Percentiles rank a stretch among this genome's conserved stretches.
Conservation (phyloP, 2,888 invertebrate species). For the Marasmarcha lunaedactyla region DNA sequence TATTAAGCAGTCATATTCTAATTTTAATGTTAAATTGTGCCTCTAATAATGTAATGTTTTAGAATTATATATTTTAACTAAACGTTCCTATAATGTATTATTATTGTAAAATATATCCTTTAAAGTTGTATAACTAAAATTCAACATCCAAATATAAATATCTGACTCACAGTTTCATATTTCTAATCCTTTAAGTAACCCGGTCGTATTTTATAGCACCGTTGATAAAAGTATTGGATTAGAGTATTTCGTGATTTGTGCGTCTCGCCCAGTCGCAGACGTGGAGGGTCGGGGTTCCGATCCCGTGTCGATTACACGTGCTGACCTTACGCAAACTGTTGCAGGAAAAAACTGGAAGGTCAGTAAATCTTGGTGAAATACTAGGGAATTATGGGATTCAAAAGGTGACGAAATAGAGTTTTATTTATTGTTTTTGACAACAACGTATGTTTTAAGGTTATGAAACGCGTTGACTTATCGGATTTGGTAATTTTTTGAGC, state of each 20-base stretch:
- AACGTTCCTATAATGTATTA: no score
- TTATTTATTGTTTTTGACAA: not conserved
- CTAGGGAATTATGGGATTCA: not conserved
- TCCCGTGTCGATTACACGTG: constrained; percentile 51
- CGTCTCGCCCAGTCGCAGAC: constrained; percentile 30
- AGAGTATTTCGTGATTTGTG: constrained; percentile 44
- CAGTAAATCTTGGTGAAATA: constrained; percentile 1
- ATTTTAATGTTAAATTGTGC: no score
- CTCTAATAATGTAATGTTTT: no score
- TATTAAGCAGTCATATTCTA: no score
- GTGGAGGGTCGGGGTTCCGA: constrained; percentile 25
- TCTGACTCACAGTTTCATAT: not conserved
- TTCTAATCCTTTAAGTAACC: not conserved
- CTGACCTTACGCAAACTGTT: constrained; percentile 24
- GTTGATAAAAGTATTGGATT: constrained; percentile 1
- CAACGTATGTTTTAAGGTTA: not conserved
- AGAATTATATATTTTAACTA: no score
- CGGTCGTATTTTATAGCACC: constrained; percentile 2
- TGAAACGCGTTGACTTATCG: no score
- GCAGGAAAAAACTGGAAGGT: constrained; percentile 6
- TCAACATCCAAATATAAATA: no score
- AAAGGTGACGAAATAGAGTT: not conserved
- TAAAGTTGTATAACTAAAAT: no score
- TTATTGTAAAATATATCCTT: no score
- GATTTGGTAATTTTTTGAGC: no score